These are phyloP conservation scores for Chloromyia formosa DNA, from an alignment of 2,888 invertebrate genomes.

Conservation along the genomic window DNA sequence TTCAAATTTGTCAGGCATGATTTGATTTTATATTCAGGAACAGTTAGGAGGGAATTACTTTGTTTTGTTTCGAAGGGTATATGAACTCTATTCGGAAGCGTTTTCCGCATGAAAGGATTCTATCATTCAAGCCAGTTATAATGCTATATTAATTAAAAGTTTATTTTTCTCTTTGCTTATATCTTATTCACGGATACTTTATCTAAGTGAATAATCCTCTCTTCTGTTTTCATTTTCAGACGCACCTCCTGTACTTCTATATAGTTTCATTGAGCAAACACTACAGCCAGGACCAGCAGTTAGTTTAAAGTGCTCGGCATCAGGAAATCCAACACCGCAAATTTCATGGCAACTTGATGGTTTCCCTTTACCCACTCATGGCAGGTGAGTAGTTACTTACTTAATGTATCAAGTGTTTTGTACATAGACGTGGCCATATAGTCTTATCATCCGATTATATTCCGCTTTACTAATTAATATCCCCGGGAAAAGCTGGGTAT, in stretches of 20 bases:
- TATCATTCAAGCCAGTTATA: no score
- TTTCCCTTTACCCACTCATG: slow-evolving; percentile 73
- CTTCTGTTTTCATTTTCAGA: slow-evolving; percentile 65
- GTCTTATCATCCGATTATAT: not conserved
- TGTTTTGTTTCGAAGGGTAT: no score
- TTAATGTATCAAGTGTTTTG: slow-evolving; percentile 56
- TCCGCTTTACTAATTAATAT: not conserved
- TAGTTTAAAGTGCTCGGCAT: slow-evolving; percentile 79
- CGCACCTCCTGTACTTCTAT: slow-evolving; percentile 78
- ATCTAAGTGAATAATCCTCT: not conserved
- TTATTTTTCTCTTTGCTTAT: no score
- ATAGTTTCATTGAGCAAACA: slow-evolving; percentile 82
- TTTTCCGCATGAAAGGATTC: no score
- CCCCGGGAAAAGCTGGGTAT: not conserved
- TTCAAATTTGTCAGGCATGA: no score
- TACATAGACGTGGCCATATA: slow-evolving; percentile 26
- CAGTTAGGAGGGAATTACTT: no score
- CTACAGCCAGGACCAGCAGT: slow-evolving; percentile 81
- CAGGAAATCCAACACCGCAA: slow-evolving; percentile 81
- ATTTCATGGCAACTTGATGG: slow-evolving; percentile 82
- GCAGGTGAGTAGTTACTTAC: slow-evolving; percentile 59
- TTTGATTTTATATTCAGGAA: no score
- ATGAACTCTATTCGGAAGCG: no score
- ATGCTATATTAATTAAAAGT: no score
- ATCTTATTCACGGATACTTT: not conserved